Evolutionary conservation across 2,888 invertebrate genomes (phyloP).

Genomic region (Cheilosia vernalis): DNA sequence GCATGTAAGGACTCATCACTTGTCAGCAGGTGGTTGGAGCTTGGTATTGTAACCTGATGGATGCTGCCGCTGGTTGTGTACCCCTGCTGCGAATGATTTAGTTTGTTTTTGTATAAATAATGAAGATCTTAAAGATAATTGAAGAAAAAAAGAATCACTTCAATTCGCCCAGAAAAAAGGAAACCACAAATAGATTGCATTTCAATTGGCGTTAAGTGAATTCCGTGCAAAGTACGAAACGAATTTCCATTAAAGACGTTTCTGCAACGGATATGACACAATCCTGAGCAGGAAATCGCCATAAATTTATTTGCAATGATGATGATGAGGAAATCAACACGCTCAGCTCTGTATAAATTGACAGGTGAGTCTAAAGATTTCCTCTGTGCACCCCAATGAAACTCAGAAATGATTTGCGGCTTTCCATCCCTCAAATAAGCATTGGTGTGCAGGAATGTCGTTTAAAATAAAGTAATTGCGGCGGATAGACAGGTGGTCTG

Average conservation of each 20-base stretch:
- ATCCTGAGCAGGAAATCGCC: conserved; percentile 81
- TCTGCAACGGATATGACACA: conserved; percentile 80
- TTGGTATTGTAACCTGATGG: conserved; percentile 69
- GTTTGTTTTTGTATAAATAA: conserved; percentile 37
- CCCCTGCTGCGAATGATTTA: conserved; percentile 70
- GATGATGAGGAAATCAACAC: conserved; percentile 72
- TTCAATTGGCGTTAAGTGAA: conserved; percentile 64
- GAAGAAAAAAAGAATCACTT: conserved; percentile 16
- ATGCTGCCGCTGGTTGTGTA: conserved; percentile 64
- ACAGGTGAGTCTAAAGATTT: conserved; percentile 56
- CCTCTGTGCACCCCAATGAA: conserved; percentile 29
- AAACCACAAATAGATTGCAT: conserved; percentile 52
- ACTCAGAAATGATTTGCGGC: conserved; percentile 30
- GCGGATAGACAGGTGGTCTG: conserved; percentile 6
- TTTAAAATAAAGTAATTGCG: conserved; percentile 47
- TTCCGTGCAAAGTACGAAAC: conserved; percentile 54
- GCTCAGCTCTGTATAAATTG: conserved; percentile 53
- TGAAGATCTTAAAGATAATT: neutral
- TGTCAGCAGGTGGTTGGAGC: conserved; percentile 76
- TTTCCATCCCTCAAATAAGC: conserved; percentile 38
- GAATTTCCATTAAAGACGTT: conserved; percentile 65
- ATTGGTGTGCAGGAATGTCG: conserved; percentile 3
- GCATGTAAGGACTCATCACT: conserved; percentile 75
- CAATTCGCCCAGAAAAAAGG: conserved; percentile 11
- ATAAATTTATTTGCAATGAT: conserved; percentile 77